phyloP scores from a whole-genome alignment of 2,113 vertebrate genomes.

The Chroicocephalus ridibundus region DNA sequence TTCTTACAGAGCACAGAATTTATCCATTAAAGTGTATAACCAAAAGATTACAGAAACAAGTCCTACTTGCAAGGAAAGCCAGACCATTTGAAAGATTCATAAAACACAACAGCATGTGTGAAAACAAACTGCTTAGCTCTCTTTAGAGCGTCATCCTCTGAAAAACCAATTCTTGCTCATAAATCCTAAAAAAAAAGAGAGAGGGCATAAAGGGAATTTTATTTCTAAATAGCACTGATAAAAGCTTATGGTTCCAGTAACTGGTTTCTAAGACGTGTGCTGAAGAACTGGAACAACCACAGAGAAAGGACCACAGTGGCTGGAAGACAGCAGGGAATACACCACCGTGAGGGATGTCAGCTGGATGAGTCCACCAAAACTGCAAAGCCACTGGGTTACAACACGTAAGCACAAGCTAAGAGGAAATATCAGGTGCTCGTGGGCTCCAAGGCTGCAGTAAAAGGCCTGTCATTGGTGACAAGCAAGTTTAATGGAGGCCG shows the following conservation, averaged over 20 bases:
- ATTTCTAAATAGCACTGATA: background rate
- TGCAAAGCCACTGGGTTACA: background rate
- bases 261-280: background rate
- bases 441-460: background rate
- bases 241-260: background rate
- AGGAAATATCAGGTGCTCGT: background rate
- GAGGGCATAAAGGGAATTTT: background rate
- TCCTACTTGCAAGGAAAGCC: background rate
- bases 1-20: background rate
- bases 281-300: background rate
- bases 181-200: background rate
- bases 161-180: background rate
- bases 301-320: background rate
- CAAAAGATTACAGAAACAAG: background rate
- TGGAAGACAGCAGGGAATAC: background rate
- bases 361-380: background rate
- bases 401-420: background rate
- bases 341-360: background rate
- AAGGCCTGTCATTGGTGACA: background rate
- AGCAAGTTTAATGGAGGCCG: background rate
- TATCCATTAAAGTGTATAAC: background rate
- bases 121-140: background rate
- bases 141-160: background rate
- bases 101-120: background rate
- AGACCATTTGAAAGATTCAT: background rate